phyloP scores from a whole-genome alignment of 2,113 vertebrate genomes.

The Clarias macrocephalus region DNA sequence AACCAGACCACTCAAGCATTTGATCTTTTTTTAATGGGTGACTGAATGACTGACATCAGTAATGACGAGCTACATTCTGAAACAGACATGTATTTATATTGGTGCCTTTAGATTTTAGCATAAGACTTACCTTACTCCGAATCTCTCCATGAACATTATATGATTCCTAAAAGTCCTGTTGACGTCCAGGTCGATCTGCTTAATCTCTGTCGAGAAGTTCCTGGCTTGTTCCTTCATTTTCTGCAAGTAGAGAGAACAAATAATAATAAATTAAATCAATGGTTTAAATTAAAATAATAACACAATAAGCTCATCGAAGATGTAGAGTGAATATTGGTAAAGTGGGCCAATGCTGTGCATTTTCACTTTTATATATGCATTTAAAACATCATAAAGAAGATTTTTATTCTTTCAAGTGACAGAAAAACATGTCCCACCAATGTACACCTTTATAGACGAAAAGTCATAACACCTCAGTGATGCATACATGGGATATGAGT shows the following conservation, averaged over 20 bases:
- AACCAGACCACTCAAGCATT: background rate
- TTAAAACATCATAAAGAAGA: no score
- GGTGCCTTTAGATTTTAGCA: background rate
- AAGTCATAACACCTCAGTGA: background rate
- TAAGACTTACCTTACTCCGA: conserved; percentile 85
- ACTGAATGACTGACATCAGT: background rate
- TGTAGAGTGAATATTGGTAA: no score
- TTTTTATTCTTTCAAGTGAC: no score
- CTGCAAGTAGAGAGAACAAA: conserved; percentile 59
- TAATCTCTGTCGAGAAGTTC: conserved; percentile 83
- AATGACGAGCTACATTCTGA: background rate
- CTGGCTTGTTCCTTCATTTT: conserved; percentile 88
- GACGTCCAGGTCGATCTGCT: conserved; percentile 90
- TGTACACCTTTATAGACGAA: no score
- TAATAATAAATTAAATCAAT: background rate
- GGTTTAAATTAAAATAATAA: background rate
- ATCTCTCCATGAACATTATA: conserved; percentile 93
- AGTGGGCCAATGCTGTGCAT: no score
- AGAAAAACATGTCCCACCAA: no score
- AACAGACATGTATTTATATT: background rate
- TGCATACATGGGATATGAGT: background rate
- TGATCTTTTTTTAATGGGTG: background rate
- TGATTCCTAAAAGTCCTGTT: conserved; percentile 93
- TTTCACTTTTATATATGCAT: no score
- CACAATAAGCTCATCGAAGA: background rate